These are phyloP conservation scores for Sciaenops ocellatus DNA, from an alignment of 2,797 vertebrate species.

Conservation along the genomic window DNA sequence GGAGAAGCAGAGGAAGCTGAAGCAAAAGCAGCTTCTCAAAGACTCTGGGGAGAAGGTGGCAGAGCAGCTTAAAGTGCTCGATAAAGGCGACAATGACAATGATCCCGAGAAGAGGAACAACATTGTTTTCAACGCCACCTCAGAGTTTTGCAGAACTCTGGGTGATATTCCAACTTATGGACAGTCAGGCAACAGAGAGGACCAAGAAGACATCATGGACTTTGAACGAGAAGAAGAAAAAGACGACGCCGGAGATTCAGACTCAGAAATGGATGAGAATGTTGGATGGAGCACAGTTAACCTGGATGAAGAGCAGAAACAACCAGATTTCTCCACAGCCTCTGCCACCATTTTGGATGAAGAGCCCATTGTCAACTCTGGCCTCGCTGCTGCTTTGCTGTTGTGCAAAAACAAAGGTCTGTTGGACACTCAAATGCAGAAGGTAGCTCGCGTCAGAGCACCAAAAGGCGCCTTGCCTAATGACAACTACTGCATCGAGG, in stretches of 20 bases:
- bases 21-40: slow-evolving; percentile 87
- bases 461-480: slow-evolving; percentile 89
- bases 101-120: slow-evolving; percentile 88
- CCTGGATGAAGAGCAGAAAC: slow-evolving; percentile 91
- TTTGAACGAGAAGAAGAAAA: slow-evolving; percentile 90
- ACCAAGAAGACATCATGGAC: slow-evolving; percentile 95
- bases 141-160: slow-evolving; percentile 94
- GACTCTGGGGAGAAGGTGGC: slow-evolving; percentile 91
- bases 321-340: slow-evolving; percentile 89
- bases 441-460: slow-evolving; percentile 90
- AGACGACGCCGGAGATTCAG: slow-evolving; percentile 86
- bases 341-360: slow-evolving; percentile 95
- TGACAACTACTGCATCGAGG: slow-evolving; percentile 95
- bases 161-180: slow-evolving; percentile 96
- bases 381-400: slow-evolving; percentile 89
- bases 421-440: slow-evolving; percentile 93
- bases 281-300: slow-evolving; percentile 95
- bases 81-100: slow-evolving; percentile 70
- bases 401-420: slow-evolving; percentile 96
- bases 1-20: slow-evolving; percentile 91
- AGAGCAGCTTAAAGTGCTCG: slow-evolving; percentile 80
- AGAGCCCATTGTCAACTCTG: slow-evolving; percentile 94
- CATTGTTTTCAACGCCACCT: slow-evolving; percentile 95
- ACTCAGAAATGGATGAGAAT: slow-evolving; percentile 92
- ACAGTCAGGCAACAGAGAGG: slow-evolving; percentile 93